Evolutionary conservation across 2,113 vertebrate genomes (phyloP).

Genomic region (Serinus canaria): DNA sequence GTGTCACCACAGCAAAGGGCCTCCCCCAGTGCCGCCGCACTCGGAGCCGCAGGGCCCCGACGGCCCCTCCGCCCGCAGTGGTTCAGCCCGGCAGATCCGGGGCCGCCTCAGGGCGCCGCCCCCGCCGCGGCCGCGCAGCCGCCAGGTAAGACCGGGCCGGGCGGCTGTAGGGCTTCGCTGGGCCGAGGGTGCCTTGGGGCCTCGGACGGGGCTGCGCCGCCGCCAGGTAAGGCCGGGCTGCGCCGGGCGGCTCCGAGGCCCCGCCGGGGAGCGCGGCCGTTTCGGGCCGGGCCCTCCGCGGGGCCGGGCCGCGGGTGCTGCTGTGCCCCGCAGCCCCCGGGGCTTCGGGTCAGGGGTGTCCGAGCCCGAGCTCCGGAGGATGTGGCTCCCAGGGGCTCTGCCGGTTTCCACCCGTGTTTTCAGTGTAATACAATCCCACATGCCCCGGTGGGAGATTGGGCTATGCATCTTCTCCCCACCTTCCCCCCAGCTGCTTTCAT

Average conservation of each 20-base stretch:
- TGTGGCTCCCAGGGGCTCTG: neutral
- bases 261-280: neutral
- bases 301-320: neutral
- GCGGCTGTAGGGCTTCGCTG: too few relatives aligned
- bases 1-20: too few relatives aligned
- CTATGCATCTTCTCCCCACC: rapidly evolving
- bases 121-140: neutral
- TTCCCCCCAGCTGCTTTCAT: neutral
- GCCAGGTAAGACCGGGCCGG: neutral
- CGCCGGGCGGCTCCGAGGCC: neutral
- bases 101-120: neutral
- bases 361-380: neutral
- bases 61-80: neutral
- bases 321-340: too few relatives aligned
- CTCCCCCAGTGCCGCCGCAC: too few relatives aligned
- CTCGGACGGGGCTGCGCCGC: neutral
- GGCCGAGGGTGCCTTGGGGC: neutral
- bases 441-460: neutral
- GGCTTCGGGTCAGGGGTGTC: neutral
- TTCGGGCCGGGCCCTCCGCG: neutral
- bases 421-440: rapidly evolving
- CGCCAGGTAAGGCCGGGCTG: neutral
- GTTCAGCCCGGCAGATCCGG: neutral
- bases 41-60: too few relatives aligned
- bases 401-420: rapidly evolving